Base-by-base conservation (phyloP, 2,797 vertebrate species). In the Pseudochirops cupreus region DNA sequence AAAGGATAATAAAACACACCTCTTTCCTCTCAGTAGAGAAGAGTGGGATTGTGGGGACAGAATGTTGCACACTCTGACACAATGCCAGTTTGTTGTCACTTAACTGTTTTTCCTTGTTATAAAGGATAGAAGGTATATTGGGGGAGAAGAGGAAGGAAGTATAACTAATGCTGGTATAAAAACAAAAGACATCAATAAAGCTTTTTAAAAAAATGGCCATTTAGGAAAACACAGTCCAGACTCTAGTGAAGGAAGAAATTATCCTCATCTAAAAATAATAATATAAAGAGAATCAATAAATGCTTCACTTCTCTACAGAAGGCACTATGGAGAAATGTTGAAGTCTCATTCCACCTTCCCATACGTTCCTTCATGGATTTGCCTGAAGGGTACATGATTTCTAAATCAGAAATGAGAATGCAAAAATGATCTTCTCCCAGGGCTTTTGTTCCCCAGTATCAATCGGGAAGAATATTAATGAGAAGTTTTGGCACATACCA, bases 391-490 rank as follows among this genome's bases (percentile, higher is more conserved):
- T 96, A 96, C 90, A 92, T 96, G 97, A 87, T 90, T 95, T 97
- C 97, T 96, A 94, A 97, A 92, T 96, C 94, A 92, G 53, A 97
- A 95, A 12, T 11, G 95, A 97, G 94, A 97, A 92, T 39, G 0
- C 58, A 96, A 58, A 96, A 91, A 50, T n/a, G 18, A 91, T 46
- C 90, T 82, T 96, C 54, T 95, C 57, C 13, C 16, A 39, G 92
- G 91, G 57, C 33, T 92, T 96, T 96, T 95, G 1, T 96, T 97
- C 74, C 96, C 97, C 97, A 95, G 1, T 67, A 50, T 93, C 96
- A 95, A 33, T 91, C 54, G 92, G 92, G 94, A 33, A 92, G 33
- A 93, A 90, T 58, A n/a, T 91, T 93, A 95, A 96, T 89, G 93
- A 98, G 95, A 96, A 91, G 95, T 57, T 50, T 96, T 39, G 24